Percentiles rank a stretch among this genome's conserved stretches.
phyloP scores from a whole-genome alignment of 1,140 invertebrate species.

The Cotesia vestalis region DNA sequence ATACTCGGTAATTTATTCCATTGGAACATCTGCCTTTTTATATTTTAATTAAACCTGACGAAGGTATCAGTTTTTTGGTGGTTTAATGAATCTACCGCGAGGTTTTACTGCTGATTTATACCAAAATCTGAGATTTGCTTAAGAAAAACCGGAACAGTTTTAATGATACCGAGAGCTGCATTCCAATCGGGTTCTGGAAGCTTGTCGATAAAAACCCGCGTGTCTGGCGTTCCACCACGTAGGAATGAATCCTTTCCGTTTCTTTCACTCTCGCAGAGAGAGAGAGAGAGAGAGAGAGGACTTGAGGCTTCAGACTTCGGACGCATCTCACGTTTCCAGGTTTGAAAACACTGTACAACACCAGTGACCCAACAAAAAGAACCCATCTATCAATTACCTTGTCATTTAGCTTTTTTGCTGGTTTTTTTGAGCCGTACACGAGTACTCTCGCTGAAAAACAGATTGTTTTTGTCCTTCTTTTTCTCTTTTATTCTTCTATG shows the following conservation, averaged over 20 bases:
- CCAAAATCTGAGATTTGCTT: too few species aligned
- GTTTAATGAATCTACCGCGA: too few species aligned
- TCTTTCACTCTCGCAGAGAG: conserved; percentile 13
- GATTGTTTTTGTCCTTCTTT: background rate
- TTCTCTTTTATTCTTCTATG: conserved; percentile 17
- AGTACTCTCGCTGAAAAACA: background rate
- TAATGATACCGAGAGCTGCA: background rate
- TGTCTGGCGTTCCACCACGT: conserved; percentile 39
- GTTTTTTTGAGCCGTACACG: too few species aligned
- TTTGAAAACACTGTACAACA: conserved; percentile 25
- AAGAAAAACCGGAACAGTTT: too few species aligned
- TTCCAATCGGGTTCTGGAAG: conserved; percentile 25
- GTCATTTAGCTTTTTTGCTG: background rate
- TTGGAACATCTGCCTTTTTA: conserved; percentile 6
- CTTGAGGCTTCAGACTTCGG: background rate
- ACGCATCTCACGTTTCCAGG: conserved; percentile 27
- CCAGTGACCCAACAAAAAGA: conserved; percentile 28
- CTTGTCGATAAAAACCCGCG: conserved; percentile 14
- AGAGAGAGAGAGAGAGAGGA: too few species aligned
- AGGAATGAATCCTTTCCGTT: conserved; percentile 23
- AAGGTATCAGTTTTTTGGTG: too few species aligned
- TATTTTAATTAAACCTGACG: background rate
- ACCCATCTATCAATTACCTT: conserved; percentile 12
- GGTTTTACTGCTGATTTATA: too few species aligned
- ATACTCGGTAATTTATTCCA: background rate